Evolutionary conservation across 2,797 vertebrate species (phyloP), one percentile per base, ranked within the genome.

Genomic region (Siniperca obscura): DNA sequence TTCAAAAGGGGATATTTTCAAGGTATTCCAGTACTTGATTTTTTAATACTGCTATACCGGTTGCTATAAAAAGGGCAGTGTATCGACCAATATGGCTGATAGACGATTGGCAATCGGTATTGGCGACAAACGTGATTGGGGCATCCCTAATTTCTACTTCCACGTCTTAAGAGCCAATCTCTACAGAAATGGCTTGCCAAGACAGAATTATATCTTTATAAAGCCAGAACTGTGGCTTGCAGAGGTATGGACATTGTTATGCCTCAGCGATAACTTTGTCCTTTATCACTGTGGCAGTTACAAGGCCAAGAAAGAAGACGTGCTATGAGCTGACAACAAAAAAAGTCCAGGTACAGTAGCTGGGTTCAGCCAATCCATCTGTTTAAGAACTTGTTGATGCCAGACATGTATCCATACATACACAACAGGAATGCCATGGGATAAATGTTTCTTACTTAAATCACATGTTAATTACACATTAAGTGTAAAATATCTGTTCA

Each of bases 401-500:
- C 5, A 38, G 55, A 13, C 8, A 55, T 36, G 14, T 36, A 22
- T 27, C 17, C 17, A 25, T 17, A 42, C 27, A 30, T 30, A 2
- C 27, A 30, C 22, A 34, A 34, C 21, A 64, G 42, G 42, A 40
- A 25, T 10, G 21, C 3, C 21, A 77, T 13, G 27, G 6, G 44
- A 38, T 40, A 34, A 60, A 30, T 16, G 55, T 55, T 38, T 53
- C 22, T 30, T 27, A n/a, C 27, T 46, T 46, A 22, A 79, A 55
- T 65, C 25, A n/a, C 40, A 66, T 25, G 25, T n/a, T n/a, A n/a
- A n/a, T n/a, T n/a, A n/a, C n/a, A n/a, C n/a, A n/a, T n/a, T n/a
- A 52, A 52, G 40, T 34, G 46, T 50, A 16, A 57, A 4, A 66
- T 22, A 62, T 80, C 38, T 59, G 38, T 62, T 65, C 12, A 59